phyloP scores from a whole-genome alignment of 2,797 vertebrate genomes.

The Mastacembelus armatus region DNA sequence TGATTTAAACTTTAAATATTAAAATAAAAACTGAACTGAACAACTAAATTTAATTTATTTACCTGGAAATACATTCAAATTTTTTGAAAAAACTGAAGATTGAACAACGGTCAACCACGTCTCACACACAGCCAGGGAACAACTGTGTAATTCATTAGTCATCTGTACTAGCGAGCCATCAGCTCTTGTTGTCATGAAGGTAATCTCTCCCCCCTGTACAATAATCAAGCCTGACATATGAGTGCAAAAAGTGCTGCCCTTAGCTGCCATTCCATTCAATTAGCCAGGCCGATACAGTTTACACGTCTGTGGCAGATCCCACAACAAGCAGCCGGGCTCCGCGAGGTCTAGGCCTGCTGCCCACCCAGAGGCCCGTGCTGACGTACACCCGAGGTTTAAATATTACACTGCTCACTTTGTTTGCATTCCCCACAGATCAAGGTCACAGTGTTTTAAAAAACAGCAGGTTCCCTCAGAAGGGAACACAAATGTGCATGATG shows the following conservation, averaged over 20 bases:
- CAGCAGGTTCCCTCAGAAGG: conserved; percentile 31
- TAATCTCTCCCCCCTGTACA: conserved; percentile 13
- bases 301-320: conserved; percentile 67
- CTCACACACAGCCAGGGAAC: conserved; percentile 5
- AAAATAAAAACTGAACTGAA: neutral
- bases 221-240: conserved; percentile 47
- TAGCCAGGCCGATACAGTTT: conserved; percentile 67
- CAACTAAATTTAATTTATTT: neutral
- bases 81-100: too few species aligned
- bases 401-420: conserved; percentile 71
- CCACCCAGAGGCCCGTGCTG: conserved; percentile 66
- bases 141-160: conserved; percentile 18
- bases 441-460: conserved; percentile 66
- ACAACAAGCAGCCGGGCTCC: conserved; percentile 72
- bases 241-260: conserved; percentile 42
- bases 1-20: too few species aligned
- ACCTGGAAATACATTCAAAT: neutral
- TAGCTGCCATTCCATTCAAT: conserved; percentile 59
- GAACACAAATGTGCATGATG: conserved; percentile 34
- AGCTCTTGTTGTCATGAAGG: conserved; percentile 30
- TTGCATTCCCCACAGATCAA: conserved; percentile 79
- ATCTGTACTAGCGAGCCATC: neutral
- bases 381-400: conserved; percentile 68
- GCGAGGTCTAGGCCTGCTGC: conserved; percentile 71
- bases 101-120: neutral